These are phyloP conservation scores for Spizaetus ornatus DNA, from an alignment of 2,113 vertebrate species.

Conservation along the genomic window DNA sequence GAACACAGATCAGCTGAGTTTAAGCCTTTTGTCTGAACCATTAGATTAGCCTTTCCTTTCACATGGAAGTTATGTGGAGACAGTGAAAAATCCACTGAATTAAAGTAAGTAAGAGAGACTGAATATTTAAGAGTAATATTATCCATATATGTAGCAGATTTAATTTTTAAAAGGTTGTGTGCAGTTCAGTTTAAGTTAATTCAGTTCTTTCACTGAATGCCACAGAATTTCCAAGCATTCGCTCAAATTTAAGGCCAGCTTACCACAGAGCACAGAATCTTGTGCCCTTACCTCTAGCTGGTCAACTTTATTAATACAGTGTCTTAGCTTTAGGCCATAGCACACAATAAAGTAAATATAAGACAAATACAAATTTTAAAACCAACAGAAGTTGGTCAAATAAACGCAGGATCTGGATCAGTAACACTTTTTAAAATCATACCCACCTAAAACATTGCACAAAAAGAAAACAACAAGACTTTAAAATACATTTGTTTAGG, in stretches of 20 bases:
- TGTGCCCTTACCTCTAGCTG: background rate
- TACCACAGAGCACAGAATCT: background rate
- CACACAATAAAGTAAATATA: background rate
- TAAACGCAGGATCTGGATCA: background rate
- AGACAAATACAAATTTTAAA: background rate
- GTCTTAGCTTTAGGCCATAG: background rate
- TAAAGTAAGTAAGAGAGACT: slow-evolving; percentile 1
- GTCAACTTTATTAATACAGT: background rate
- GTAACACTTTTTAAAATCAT: background rate
- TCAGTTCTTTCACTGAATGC: background rate
- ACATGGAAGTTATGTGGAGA: background rate
- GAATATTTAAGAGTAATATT: slow-evolving; percentile 26
- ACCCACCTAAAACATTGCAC: background rate
- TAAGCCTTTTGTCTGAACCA: slow-evolving; percentile 48
- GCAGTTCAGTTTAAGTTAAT: slow-evolving; percentile 41
- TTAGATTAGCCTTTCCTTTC: slow-evolving; percentile 19
- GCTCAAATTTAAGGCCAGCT: slow-evolving; percentile 9
- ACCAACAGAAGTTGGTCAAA: background rate
- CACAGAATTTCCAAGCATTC: background rate
- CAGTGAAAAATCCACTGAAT: slow-evolving; percentile 20
- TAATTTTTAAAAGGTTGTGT: slow-evolving; percentile 30
- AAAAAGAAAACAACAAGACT: background rate
- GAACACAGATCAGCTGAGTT: slow-evolving; percentile 14
- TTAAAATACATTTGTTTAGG: background rate
- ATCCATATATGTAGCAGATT: background rate